A percentile compares a stretch with the other conserved stretches of the same genome.
These are phyloP conservation scores for Cephonodes hylas DNA, from an alignment of 2,888 invertebrate species.

Conservation along the genomic window DNA sequence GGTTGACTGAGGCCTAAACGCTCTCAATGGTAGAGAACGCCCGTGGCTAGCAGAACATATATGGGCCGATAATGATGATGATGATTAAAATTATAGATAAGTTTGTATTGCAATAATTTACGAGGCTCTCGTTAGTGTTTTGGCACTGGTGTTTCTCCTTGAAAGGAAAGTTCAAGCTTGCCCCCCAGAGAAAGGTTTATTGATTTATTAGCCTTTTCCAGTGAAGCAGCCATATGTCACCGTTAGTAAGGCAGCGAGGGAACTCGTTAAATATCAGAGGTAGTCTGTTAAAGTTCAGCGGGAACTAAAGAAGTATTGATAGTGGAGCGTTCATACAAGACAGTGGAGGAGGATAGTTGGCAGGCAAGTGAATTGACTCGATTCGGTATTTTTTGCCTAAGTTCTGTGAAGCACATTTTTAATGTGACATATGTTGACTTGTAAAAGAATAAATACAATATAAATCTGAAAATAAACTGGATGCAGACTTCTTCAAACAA, in stretches of 20 bases:
- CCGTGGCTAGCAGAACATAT: too few relatives aligned
- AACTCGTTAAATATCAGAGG: constrained; percentile 4
- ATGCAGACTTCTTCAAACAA: too few relatives aligned
- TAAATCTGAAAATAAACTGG: too few relatives aligned
- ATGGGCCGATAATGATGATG: too few relatives aligned
- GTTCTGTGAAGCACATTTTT: too few relatives aligned
- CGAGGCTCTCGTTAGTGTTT: neutral
- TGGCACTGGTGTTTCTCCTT: neutral
- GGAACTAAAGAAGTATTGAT: neutral
- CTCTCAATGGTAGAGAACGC: too few relatives aligned
- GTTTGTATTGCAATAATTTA: neutral
- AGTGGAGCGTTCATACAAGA: neutral
- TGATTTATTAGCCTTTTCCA: neutral
- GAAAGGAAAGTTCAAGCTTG: neutral
- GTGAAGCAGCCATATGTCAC: neutral
- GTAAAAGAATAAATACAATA: too few relatives aligned
- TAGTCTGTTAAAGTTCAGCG: neutral
- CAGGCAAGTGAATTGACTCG: neutral
- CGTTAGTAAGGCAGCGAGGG: neutral
- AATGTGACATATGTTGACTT: too few relatives aligned
- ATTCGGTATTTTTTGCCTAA: too few relatives aligned
- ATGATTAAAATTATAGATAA: too few relatives aligned
- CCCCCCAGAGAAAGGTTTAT: neutral
- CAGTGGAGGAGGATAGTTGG: neutral
- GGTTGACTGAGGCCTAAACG: too few relatives aligned